Evolutionary conservation across 2,113 vertebrate species (phyloP).

Genomic region (Hucho hucho): DNA sequence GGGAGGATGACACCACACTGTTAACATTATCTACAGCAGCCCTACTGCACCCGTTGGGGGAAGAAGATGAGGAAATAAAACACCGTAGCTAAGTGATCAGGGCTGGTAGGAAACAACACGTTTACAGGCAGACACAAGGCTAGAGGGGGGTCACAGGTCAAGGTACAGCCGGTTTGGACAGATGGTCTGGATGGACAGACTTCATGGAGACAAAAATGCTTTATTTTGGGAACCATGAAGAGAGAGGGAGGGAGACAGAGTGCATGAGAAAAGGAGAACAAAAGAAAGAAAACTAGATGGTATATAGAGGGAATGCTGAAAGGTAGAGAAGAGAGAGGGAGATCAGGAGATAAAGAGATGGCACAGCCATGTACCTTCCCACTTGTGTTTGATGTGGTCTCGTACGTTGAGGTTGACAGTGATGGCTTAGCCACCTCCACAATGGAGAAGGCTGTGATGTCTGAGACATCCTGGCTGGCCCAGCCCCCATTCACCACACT

Average conservation of each 20-base stretch:
- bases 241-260: neutral
- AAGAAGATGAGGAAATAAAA: constrained; percentile 30
- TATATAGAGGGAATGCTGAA: too few relatives aligned
- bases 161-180: constrained; percentile 29
- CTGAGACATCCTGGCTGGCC: constrained; percentile 97
- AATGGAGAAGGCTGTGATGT: constrained; percentile 93
- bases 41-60: constrained; percentile 6
- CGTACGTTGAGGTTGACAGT: constrained; percentile 93
- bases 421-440: constrained; percentile 97
- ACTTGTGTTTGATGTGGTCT: constrained; percentile 93
- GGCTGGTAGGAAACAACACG: too few relatives aligned
- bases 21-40: constrained; percentile 33
- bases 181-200: constrained; percentile 1
- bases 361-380: constrained; percentile 83
- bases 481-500: constrained; percentile 93
- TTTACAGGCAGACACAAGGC: neutral
- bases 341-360: neutral
- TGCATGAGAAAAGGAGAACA: neutral
- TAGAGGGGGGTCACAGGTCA: constrained; percentile 32
- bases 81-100: constrained; percentile 11
- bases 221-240: neutral
- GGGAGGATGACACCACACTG: constrained; percentile 23
- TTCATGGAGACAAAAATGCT: constrained; percentile 38
- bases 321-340: neutral
- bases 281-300: too few relatives aligned